These are phyloP conservation scores for Hycleus cichorii DNA, from an alignment of 1,140 invertebrate species.

Conservation along the genomic window DNA sequence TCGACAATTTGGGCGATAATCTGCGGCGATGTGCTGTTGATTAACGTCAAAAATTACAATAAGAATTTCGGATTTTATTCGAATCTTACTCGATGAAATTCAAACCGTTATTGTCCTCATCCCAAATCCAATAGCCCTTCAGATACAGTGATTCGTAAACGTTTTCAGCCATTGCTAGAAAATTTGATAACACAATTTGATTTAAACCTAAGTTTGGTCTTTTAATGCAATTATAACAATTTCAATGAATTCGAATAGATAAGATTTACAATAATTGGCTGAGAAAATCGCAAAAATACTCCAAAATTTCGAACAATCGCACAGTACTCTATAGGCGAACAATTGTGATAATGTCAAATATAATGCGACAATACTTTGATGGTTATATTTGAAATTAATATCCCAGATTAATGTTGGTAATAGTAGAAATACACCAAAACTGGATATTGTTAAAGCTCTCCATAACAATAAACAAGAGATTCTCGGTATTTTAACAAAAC, in stretches of 20 bases:
- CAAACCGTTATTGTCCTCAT: constrained; percentile 15
- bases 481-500: background rate
- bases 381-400: constrained; percentile 37
- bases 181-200: background rate
- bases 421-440: constrained; percentile 43
- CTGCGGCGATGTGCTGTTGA: too few relatives aligned
- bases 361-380: constrained; percentile 33
- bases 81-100: constrained; percentile 13
- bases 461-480: constrained; percentile 23
- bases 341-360: constrained; percentile 38
- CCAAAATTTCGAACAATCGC: constrained; percentile 33
- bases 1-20: background rate
- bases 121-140: constrained; percentile 30
- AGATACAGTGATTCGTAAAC: constrained; percentile 5
- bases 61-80: too few relatives aligned
- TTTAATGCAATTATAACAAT: background rate
- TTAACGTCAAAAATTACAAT: too few relatives aligned
- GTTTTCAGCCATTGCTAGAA: background rate
- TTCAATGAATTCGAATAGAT: constrained; percentile 1
- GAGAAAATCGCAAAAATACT: constrained; percentile 31
- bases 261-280: constrained; percentile 15
- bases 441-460: constrained; percentile 44
- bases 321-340: constrained; percentile 34
- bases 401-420: constrained; percentile 48
- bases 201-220: background rate